Conservation (phyloP, 2,797 vertebrate genomes). For the Onychomys leucogaster region DNA sequence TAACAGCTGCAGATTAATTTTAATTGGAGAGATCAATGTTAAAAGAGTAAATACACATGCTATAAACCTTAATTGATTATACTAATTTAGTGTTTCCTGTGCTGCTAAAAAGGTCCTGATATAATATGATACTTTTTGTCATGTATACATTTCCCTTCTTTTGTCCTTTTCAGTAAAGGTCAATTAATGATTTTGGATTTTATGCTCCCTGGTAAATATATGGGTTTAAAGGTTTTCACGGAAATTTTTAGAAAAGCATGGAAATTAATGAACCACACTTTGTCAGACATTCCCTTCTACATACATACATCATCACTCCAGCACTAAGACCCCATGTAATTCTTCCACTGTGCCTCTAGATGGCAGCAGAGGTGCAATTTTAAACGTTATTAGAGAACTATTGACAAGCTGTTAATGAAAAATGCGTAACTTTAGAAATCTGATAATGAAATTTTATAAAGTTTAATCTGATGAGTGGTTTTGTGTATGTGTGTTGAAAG, state of each 20-base stretch:
- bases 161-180: neutral
- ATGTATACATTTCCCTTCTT: neutral
- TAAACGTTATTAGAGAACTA: neutral
- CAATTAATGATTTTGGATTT: neutral
- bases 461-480: neutral
- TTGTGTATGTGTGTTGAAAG: neutral
- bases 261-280: neutral
- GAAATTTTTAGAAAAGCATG: neutral
- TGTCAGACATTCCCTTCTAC: neutral
- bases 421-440: constrained; percentile 46
- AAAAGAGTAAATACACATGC: constrained; percentile 19
- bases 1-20: constrained; percentile 16
- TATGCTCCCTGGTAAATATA: neutral
- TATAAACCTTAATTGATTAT: constrained; percentile 51
- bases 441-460: constrained; percentile 14
- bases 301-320: neutral
- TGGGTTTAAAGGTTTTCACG: neutral
- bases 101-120: neutral
- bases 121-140: neutral
- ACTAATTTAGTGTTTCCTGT: neutral
- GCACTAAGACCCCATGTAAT: constrained; percentile 56
- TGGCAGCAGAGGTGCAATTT: constrained; percentile 88
- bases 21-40: constrained; percentile 6
- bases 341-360: constrained; percentile 78
- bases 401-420: constrained; percentile 28